phyloP scores from a whole-genome alignment of 2,888 invertebrate species.

The Drosophila borborema region DNA sequence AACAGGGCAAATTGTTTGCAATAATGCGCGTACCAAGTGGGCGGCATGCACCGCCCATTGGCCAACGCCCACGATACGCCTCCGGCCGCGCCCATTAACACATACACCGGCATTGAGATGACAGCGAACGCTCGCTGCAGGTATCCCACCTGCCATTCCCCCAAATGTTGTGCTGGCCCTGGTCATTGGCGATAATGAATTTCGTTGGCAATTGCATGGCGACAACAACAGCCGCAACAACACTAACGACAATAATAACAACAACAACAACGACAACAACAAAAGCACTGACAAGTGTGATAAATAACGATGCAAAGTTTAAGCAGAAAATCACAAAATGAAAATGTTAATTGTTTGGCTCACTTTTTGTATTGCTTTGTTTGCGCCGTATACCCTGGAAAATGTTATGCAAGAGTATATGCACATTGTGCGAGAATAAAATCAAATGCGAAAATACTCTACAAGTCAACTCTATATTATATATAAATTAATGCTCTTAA shows the following conservation, averaged over 20 bases:
- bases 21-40: slow-evolving; percentile 76
- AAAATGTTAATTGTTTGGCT: slow-evolving; percentile 78
- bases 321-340: slow-evolving; percentile 73
- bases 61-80: neutral
- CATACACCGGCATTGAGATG: slow-evolving; percentile 41
- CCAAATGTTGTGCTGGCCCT: slow-evolving; percentile 6
- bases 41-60: slow-evolving; percentile 9
- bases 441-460: no score
- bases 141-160: slow-evolving; percentile 25
- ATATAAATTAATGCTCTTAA: no score
- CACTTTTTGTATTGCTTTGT: slow-evolving; percentile 23
- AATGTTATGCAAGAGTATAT: neutral
- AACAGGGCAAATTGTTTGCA: slow-evolving; percentile 78
- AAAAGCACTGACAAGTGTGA: slow-evolving; percentile 55
- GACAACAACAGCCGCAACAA: slow-evolving; percentile 13
- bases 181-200: slow-evolving; percentile 65
- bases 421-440: no score
- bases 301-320: slow-evolving; percentile 67
- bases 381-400: neutral
- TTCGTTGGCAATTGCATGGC: slow-evolving; percentile 55
- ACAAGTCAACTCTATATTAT: no score
- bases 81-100: slow-evolving; percentile 38
- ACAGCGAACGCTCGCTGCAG: slow-evolving; percentile 48
- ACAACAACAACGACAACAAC: slow-evolving; percentile 2
- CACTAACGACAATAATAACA: slow-evolving; percentile 10